A percentile compares a stretch with the other conserved stretches of the same genome.
phyloP scores from a whole-genome alignment of 2,888 invertebrate species.

The Lissocephala sabroskyi region DNA sequence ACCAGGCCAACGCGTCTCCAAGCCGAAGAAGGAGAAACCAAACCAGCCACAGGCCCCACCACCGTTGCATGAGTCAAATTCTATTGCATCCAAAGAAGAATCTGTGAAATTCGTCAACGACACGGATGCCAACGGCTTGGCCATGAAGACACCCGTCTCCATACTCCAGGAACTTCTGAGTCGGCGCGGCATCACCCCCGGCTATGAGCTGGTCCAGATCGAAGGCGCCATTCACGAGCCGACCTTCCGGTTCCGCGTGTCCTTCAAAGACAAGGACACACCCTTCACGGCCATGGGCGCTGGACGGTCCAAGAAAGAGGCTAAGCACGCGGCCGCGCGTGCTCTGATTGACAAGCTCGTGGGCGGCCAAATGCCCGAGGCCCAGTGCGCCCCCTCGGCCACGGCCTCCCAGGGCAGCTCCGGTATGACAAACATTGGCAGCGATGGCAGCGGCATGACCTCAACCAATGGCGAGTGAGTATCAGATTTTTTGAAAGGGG shows the following conservation, averaged over 20 bases:
- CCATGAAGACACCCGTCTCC: conserved; percentile 93
- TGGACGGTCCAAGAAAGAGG: conserved; percentile 97
- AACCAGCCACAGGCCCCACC: no score
- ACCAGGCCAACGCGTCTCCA: conserved; percentile 34
- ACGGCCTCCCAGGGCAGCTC: conserved; percentile 26
- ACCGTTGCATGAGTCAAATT: conserved; percentile 22
- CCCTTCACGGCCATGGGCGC: conserved; percentile 84
- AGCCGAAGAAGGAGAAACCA: conserved; percentile 63
- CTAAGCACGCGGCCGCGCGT: conserved; percentile 96
- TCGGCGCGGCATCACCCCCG: conserved; percentile 92
- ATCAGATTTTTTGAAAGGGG: no score
- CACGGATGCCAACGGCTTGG: conserved; percentile 83
- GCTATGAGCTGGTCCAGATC: conserved; percentile 95
- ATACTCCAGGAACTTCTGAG: conserved; percentile 94
- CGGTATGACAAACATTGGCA: conserved; percentile 55
- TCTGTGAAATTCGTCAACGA: conserved; percentile 66
- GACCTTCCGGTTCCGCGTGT: conserved; percentile 95
- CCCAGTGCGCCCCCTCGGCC: conserved; percentile 60
- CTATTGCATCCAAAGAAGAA: conserved; percentile 51
- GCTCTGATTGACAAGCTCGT: conserved; percentile 88
- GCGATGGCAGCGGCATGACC: conserved; percentile 38
- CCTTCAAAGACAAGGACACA: conserved; percentile 85
- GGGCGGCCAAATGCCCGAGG: conserved; percentile 81
- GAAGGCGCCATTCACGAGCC: conserved; percentile 98
- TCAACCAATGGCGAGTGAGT: conserved; percentile 71